Percentiles rank a stretch among this genome's conserved stretches.
phyloP scores from a whole-genome alignment of 53 echinoderm and acorn worm genomes.

The Antedon mediterranea region DNA sequence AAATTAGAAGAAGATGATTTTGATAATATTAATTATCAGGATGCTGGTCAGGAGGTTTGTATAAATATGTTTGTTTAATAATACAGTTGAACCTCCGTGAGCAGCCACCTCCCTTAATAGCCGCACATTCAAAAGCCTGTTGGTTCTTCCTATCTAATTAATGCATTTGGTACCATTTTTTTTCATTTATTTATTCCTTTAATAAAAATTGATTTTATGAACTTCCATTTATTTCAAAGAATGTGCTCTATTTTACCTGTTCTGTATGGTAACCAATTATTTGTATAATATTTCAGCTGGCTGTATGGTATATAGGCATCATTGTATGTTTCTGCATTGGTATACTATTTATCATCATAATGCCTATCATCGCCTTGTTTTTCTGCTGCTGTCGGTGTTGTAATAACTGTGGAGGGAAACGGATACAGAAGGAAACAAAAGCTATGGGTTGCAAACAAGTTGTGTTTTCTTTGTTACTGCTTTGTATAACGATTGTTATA shows the following conservation, averaged over 20 bases:
- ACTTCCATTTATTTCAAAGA: too few relatives aligned
- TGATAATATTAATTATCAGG: not conserved
- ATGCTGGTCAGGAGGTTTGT: not conserved
- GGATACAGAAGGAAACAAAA: slow-evolving; percentile 50
- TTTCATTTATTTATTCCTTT: too few relatives aligned
- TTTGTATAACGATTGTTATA: slow-evolving; percentile 53
- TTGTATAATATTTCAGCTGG: slow-evolving; percentile 16
- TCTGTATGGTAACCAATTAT: too few relatives aligned
- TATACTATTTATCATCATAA: slow-evolving; percentile 37
- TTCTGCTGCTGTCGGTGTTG: slow-evolving; percentile 94
- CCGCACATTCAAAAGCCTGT: too few relatives aligned
- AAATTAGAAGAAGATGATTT: not conserved
- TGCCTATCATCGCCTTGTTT: slow-evolving; percentile 35
- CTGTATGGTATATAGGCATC: slow-evolving; percentile 41
- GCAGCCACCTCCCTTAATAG: too few relatives aligned
- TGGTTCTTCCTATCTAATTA: too few relatives aligned
- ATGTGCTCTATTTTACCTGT: too few relatives aligned
- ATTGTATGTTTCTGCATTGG: slow-evolving; percentile 60
- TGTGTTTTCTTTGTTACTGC: slow-evolving; percentile 41
- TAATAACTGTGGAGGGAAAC: slow-evolving; percentile 80
- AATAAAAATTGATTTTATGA: too few relatives aligned
- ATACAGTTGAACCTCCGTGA: too few relatives aligned
- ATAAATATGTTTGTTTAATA: not conserved
- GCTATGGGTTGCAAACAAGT: slow-evolving; percentile 58
- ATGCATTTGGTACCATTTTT: too few relatives aligned